phyloP scores from a whole-genome alignment of 2,113 vertebrate genomes.

The Nestor notabilis region DNA sequence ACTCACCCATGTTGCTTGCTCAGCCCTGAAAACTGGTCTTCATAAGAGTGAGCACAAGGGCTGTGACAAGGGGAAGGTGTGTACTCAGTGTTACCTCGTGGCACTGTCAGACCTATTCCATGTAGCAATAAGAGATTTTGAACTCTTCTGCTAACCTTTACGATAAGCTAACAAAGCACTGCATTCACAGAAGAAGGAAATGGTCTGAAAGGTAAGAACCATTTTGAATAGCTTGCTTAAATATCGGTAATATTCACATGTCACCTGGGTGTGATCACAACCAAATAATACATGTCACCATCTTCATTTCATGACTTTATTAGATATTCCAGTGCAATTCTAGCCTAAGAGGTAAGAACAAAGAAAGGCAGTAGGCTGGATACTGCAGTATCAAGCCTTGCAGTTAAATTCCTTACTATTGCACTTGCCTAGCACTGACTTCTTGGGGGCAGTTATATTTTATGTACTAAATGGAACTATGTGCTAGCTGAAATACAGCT shows the following conservation, averaged over 20 bases:
- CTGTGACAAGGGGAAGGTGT: neutral
- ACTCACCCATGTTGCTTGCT: neutral
- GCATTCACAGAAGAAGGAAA: neutral
- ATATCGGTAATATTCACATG: neutral
- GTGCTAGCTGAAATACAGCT: neutral
- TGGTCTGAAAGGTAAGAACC: neutral
- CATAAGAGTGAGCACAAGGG: neutral
- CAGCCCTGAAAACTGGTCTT: neutral
- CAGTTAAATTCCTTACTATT: neutral
- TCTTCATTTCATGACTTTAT: neutral
- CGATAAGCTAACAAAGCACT: neutral
- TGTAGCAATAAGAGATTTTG: neutral
- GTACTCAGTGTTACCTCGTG: neutral
- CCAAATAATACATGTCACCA: neutral
- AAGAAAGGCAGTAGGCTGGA: neutral
- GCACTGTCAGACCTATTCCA: accelerated
- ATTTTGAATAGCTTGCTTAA: neutral
- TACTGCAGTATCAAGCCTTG: neutral
- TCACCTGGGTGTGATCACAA: neutral
- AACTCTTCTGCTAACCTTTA: neutral
- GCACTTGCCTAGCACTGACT: neutral
- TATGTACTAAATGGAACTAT: neutral
- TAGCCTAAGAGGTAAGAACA: neutral
- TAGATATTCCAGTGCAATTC: neutral
- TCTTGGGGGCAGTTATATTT: neutral